Conservation (phyloP, 1,140 invertebrate genomes). For the Habropoda laboriosa region DNA sequence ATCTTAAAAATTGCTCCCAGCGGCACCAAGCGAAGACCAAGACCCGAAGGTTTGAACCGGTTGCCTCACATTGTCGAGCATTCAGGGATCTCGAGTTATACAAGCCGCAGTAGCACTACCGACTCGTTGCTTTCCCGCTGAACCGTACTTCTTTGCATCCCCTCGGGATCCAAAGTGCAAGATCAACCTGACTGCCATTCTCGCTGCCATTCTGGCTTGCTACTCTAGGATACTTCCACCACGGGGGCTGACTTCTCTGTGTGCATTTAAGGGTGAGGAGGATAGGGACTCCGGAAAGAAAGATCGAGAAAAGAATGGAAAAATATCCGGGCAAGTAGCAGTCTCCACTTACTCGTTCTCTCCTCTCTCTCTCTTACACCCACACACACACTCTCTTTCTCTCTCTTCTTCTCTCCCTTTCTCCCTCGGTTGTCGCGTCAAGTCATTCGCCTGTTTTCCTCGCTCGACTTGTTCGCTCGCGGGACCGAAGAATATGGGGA, state of each 20-base stretch:
- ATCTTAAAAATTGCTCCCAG: constrained; percentile 73
- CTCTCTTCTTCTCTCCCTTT: not conserved
- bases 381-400: not conserved
- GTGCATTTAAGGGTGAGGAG: constrained; percentile 38
- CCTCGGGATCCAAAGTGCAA: constrained; percentile 57
- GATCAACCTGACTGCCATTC: constrained; percentile 58
- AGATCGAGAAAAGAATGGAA: constrained; percentile 51
- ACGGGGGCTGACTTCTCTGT: constrained; percentile 23
- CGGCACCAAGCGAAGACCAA: constrained; percentile 57
- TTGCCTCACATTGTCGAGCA: constrained; percentile 58
- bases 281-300: constrained; percentile 41
- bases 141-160: constrained; percentile 62
- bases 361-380: too few relatives aligned
- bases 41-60: constrained; percentile 49
- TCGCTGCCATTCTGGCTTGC: constrained; percentile 50
- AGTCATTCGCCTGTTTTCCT: constrained; percentile 42
- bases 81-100: constrained; percentile 56
- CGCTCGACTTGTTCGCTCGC: constrained; percentile 34
- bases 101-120: constrained; percentile 41
- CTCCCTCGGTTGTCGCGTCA: constrained; percentile 26
- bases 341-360: constrained; percentile 27
- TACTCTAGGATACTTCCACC: constrained; percentile 53
- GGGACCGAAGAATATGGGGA: constrained; percentile 19
- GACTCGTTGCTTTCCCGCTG: constrained; percentile 47
- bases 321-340: constrained; percentile 52